These are phyloP conservation scores for Apoda limacodes DNA, from an alignment of 2,888 invertebrate species.

Conservation along the genomic window DNA sequence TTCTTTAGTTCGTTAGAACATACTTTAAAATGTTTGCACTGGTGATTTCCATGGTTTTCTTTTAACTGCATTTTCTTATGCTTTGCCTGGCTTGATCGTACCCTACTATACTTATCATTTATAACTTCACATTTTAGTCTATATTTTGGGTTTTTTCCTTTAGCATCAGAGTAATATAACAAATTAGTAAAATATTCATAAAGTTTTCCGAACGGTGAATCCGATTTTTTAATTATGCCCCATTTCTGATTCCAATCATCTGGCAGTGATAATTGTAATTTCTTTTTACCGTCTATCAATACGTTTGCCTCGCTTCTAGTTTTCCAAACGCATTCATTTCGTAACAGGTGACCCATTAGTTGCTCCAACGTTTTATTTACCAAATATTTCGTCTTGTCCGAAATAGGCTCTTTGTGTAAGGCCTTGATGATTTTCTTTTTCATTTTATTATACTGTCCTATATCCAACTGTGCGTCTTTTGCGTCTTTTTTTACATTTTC, in stretches of 20 bases:
- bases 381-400: constrained; percentile 28
- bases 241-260: constrained; percentile 23
- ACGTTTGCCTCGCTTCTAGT: constrained; percentile 6
- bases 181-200: no score
- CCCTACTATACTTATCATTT: not conserved
- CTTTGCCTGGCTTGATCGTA: not conserved
- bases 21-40: constrained; percentile 29
- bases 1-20: constrained; percentile 37
- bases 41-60: not conserved
- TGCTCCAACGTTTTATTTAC: constrained; percentile 36
- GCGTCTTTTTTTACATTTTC: constrained; percentile 9
- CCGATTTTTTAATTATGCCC: constrained; percentile 21
- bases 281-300: not conserved
- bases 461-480: constrained; percentile 21
- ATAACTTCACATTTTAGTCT: no score
- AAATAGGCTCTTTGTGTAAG: constrained; percentile 32
- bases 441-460: constrained; percentile 35
- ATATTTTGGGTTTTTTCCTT: no score
- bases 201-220: constrained; percentile 24
- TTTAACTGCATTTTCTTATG: not conserved
- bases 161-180: no score
- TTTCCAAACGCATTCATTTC: constrained; percentile 32
- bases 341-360: constrained; percentile 31
- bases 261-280: not conserved
- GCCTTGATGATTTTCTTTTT: constrained; percentile 29